Conservation (phyloP, 2,888 invertebrate species). For the Tinea pellionella region DNA sequence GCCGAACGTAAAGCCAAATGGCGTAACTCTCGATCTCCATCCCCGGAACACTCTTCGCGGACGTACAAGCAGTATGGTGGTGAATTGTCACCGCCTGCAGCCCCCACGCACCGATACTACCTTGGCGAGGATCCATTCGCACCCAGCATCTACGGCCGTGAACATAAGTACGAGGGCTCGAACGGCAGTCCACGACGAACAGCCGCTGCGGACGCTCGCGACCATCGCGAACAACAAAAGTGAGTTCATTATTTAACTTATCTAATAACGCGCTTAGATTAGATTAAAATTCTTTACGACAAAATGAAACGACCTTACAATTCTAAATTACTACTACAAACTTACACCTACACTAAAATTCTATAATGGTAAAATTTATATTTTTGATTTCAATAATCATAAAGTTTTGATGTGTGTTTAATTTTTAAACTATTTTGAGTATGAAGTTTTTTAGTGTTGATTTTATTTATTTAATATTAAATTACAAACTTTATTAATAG, state of each 20-base stretch:
- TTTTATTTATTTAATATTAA: not conserved
- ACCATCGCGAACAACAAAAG: conserved; percentile 56
- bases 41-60: conserved; percentile 68
- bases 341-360: not conserved
- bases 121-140: conserved; percentile 89
- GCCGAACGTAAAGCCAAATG: conserved; percentile 74
- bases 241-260: conserved; percentile 28
- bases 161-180: conserved; percentile 81
- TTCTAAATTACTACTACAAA: not conserved
- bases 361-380: conserved; percentile 36
- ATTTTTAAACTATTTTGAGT: not conserved
- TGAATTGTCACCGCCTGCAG: conserved; percentile 36
- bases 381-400: conserved; percentile 44
- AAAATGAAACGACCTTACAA: not conserved
- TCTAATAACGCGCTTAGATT: not conserved
- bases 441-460: not conserved
- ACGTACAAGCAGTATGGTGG: conserved; percentile 64
- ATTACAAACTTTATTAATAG: conserved; percentile 1
- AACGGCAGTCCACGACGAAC: conserved; percentile 61
- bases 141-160: conserved; percentile 84
- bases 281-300: conserved; percentile 16
- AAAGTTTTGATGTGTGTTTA: conserved; percentile 29
- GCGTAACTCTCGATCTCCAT: conserved; percentile 71
- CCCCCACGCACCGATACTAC: conserved; percentile 82
- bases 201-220: conserved; percentile 50